phyloP scores from a whole-genome alignment of 1,140 invertebrate species.

The Hycleus cichorii region DNA sequence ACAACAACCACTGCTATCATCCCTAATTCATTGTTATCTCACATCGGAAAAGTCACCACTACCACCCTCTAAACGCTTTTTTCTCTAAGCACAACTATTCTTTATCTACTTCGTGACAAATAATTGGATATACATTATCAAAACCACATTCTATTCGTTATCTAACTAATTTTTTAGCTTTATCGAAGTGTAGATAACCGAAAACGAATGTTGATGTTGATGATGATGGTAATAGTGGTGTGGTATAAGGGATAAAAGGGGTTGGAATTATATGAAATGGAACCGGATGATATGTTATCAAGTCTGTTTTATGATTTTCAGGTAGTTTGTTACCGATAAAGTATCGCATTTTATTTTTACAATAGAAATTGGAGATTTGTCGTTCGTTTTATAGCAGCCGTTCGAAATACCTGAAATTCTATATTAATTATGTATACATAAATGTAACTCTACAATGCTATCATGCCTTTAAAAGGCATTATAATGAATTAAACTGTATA shows the following conservation, averaged over 20 bases:
- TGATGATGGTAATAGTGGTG: neutral
- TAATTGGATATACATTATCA: no score
- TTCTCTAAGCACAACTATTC: no score
- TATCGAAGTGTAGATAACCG: neutral
- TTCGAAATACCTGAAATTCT: constrained; percentile 13
- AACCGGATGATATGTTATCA: constrained; percentile 7
- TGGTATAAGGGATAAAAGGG: neutral
- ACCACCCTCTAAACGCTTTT: no score
- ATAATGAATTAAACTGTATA: constrained; percentile 27
- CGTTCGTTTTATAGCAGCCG: neutral
- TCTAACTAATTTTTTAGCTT: neutral
- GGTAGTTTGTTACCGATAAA: neutral
- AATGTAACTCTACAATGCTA: constrained; percentile 10
- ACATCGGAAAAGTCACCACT: no score
- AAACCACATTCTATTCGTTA: no score
- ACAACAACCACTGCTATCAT: no score
- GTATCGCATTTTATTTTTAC: constrained; percentile 15
- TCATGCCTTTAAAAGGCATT: constrained; percentile 24
- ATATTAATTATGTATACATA: constrained; percentile 13
- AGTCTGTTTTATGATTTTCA: neutral
- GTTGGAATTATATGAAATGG: neutral
- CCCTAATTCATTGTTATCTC: no score
- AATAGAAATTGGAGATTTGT: neutral
- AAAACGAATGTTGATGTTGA: neutral
- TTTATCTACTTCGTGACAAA: no score